These are phyloP conservation scores for Pristionchus arcanus DNA, from an alignment of 2,888 invertebrate species.

Conservation along the genomic window DNA sequence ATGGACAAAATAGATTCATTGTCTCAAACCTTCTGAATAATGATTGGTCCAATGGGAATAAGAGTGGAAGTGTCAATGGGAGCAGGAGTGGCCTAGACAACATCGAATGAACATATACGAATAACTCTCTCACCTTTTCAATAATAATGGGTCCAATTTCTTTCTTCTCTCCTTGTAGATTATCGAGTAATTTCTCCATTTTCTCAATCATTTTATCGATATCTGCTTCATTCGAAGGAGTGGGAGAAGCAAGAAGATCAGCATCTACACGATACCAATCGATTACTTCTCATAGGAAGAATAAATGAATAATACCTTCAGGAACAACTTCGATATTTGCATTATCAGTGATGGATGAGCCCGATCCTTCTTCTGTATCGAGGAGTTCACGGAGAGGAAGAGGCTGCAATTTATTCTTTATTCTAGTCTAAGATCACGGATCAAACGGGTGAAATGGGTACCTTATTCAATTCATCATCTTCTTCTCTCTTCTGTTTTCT, in stretches of 20 bases:
- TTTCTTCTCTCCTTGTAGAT: background rate
- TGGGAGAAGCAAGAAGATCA: background rate
- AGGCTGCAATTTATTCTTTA: background rate
- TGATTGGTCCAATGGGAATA: constrained; percentile 16
- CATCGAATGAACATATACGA: background rate
- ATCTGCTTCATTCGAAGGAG: constrained; percentile 11
- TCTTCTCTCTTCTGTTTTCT: constrained; percentile 16
- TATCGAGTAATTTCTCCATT: constrained; percentile 36
- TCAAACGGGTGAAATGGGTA: background rate
- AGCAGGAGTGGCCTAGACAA: background rate
- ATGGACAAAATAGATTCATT: background rate
- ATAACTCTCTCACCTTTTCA: constrained; percentile 12
- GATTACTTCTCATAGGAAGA: background rate
- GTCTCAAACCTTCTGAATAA: background rate
- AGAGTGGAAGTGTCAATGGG: background rate
- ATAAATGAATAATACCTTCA: background rate
- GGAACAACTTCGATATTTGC: constrained; percentile 2
- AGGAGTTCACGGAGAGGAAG: constrained; percentile 39
- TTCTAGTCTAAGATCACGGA: too few species aligned
- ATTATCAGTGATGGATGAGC: constrained; percentile 10
- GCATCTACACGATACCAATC: background rate
- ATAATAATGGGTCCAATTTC: constrained; percentile 10
- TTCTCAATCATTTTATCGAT: constrained; percentile 53
- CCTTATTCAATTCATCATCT: constrained; percentile 16
- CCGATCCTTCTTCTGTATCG: constrained; percentile 45